These are phyloP conservation scores for Parapristionchus giblindavisi DNA, from an alignment of 2,888 invertebrate species.

Conservation along the genomic window DNA sequence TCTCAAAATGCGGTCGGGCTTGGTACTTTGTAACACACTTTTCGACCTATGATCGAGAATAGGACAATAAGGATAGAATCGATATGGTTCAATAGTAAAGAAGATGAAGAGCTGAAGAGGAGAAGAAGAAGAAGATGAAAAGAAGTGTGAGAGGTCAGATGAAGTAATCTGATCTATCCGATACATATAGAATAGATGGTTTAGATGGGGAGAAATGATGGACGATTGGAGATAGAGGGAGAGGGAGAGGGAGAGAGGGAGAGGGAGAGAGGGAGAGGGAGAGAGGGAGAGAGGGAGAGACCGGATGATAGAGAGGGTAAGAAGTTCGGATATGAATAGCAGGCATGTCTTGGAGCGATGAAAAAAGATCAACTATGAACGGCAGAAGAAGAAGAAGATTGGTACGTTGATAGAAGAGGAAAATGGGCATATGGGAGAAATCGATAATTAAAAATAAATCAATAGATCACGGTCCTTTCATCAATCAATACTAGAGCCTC, in stretches of 20 bases:
- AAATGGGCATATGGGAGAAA: conserved; percentile 11
- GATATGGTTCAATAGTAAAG: neutral
- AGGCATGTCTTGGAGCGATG: too few species aligned
- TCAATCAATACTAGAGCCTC: too few species aligned
- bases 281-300: conserved; percentile 23
- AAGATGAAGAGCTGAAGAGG: neutral
- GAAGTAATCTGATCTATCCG: neutral
- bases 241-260: conserved; percentile 18
- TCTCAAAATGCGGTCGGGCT: too few species aligned
- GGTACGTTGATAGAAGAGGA: neutral
- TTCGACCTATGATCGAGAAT: too few species aligned
- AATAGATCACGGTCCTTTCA: too few species aligned
- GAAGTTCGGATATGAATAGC: conserved; percentile 20
- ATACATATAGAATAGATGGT: too few species aligned
- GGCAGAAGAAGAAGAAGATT: neutral
- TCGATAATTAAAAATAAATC: neutral
- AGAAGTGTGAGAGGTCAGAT: neutral
- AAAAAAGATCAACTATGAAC: neutral
- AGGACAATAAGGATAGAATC: neutral
- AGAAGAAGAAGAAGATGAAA: neutral
- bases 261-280: conserved; percentile 8
- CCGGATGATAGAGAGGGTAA: conserved; percentile 11
- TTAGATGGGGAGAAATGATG: neutral
- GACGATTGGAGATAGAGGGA: conserved; percentile 4
- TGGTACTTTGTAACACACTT: too few species aligned